Evolutionary conservation across 2,797 vertebrate species (phyloP).

Genomic region (Salarias fasciatus): DNA sequence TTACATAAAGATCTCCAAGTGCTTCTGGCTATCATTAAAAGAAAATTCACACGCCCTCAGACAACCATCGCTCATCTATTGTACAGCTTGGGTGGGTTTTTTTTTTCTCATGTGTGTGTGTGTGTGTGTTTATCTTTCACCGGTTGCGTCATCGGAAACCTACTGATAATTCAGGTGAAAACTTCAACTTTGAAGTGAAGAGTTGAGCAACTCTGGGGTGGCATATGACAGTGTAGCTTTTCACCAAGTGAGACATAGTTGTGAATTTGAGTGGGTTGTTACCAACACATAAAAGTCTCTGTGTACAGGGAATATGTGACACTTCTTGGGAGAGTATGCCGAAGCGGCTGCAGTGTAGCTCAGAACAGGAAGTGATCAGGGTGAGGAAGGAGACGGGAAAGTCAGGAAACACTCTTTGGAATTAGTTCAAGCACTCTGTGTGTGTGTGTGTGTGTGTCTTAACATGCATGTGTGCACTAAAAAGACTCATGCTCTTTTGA

Average conservation of each 20-base stretch:
- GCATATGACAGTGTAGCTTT: conserved; percentile 50
- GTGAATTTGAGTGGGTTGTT: conserved; percentile 61
- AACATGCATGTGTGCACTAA: background rate
- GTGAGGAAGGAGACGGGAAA: conserved; percentile 62
- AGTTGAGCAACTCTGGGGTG: conserved; percentile 27
- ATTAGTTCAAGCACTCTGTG: conserved; percentile 53
- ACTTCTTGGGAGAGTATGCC: conserved; percentile 59
- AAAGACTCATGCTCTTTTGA: conserved; percentile 22
- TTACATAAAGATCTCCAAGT: conserved; percentile 56
- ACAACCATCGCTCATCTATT: conserved; percentile 47
- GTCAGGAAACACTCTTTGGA: conserved; percentile 60
- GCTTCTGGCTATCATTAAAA: conserved; percentile 51
- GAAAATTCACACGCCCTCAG: conserved; percentile 12
- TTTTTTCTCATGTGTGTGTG: background rate
- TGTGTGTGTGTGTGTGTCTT: conserved; percentile 5
- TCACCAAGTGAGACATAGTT: conserved; percentile 38
- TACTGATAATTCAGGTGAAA: conserved; percentile 49
- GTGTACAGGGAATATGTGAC: conserved; percentile 57
- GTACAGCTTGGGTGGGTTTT: conserved; percentile 17
- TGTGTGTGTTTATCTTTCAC: conserved; percentile 33
- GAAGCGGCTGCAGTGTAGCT: conserved; percentile 51
- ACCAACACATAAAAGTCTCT: conserved; percentile 60
- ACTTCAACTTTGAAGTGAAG: conserved; percentile 42
- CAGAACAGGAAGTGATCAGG: conserved; percentile 65
- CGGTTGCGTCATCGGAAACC: conserved; percentile 42